Percentiles rank a stretch among this genome's conserved stretches.
phyloP scores from a whole-genome alignment of 2,113 vertebrate species.

The Rhea pennata region DNA sequence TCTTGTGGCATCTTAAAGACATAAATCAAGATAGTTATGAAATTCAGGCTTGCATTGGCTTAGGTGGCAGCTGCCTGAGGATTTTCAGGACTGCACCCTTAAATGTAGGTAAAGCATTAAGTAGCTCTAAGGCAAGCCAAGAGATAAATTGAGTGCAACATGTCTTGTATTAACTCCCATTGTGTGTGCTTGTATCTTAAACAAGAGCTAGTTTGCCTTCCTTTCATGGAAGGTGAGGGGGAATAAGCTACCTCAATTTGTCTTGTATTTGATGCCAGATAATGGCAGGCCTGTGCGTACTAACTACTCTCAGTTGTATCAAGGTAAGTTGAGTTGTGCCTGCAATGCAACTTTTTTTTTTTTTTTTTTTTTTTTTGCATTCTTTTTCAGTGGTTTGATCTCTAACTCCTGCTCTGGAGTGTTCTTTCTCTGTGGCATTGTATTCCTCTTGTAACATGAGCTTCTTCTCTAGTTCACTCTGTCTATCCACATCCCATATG shows the following conservation, averaged over 20 bases:
- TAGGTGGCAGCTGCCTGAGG: not conserved
- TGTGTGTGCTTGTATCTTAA: not conserved
- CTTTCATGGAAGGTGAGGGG: not conserved
- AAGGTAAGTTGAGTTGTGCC: not conserved
- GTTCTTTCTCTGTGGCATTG: not conserved
- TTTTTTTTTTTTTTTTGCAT: not conserved
- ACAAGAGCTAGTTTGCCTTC: not conserved
- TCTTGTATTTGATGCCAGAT: not conserved
- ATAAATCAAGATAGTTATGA: not conserved
- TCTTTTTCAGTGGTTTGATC: not conserved
- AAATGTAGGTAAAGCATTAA: not conserved
- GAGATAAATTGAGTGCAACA: rapidly evolving
- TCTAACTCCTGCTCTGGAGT: not conserved
- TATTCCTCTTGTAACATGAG: not conserved
- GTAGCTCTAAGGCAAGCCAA: not conserved
- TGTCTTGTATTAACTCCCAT: not conserved
- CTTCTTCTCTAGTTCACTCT: not conserved
- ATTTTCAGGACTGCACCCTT: not conserved
- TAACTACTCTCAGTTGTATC: not conserved
- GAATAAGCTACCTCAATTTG: not conserved
- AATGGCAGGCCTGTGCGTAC: not conserved
- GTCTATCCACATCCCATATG: not conserved
- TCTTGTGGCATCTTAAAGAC: not conserved
- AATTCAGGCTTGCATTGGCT: not conserved
- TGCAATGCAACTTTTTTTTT: not conserved